A percentile compares a stretch with the other conserved stretches of the same genome.
Conservation (phyloP, 2,113 vertebrate genomes). For the Nothobranchius furzeri region DNA sequence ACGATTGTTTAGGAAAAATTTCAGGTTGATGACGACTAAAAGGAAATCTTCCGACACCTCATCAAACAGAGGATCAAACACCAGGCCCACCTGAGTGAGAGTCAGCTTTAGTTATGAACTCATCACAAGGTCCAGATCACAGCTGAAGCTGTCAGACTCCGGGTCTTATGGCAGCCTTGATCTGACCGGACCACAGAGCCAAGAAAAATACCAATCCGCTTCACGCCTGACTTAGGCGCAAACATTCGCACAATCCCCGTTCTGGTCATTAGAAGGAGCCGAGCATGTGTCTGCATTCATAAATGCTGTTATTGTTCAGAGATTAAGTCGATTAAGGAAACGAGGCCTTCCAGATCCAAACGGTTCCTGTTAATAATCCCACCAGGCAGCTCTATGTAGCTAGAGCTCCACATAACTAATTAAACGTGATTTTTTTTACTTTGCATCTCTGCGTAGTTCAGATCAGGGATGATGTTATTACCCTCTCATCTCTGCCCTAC, state of each 20-base stretch:
- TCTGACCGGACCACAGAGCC: slow-evolving; percentile 56
- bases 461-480: slow-evolving; percentile 2
- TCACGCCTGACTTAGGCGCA: slow-evolving; percentile 71
- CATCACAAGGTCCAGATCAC: slow-evolving; percentile 58
- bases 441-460: no score
- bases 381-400: no score
- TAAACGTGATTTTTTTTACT: no score
- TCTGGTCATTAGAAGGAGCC: slow-evolving; percentile 56
- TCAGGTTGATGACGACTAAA: slow-evolving; percentile 35
- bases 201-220: slow-evolving; percentile 78
- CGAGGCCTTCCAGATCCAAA: slow-evolving; percentile 17
- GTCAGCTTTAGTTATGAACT: slow-evolving; percentile 20
- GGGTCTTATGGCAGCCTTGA: slow-evolving; percentile 59
- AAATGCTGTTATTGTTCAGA: slow-evolving; percentile 72
- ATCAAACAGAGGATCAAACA: slow-evolving; percentile 40
- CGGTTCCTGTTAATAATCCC: slow-evolving; percentile 13
- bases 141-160: slow-evolving; percentile 35
- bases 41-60: slow-evolving; percentile 30
- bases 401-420: no score
- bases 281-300: slow-evolving; percentile 60
- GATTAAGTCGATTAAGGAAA: slow-evolving; percentile 61
- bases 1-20: slow-evolving; percentile 21
- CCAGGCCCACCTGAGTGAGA: slow-evolving; percentile 17
- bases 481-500: slow-evolving; percentile 1
- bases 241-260: slow-evolving; percentile 59